A percentile compares a stretch with the other conserved stretches of the same genome.
Evolutionary conservation across 2,113 vertebrate species (phyloP).

Genomic region (Ceratotherium simum): DNA sequence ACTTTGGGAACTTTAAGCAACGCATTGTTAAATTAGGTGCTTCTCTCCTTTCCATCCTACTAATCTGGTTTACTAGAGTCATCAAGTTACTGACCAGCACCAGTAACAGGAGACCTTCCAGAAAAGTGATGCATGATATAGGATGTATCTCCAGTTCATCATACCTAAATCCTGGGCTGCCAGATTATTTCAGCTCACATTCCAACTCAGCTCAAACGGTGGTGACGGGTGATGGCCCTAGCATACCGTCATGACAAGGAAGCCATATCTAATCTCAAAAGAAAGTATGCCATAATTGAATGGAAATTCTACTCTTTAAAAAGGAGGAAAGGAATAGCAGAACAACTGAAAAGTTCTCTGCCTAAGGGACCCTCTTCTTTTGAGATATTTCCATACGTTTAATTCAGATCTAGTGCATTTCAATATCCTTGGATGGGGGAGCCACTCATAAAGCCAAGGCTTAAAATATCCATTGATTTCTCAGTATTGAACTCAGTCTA

Average conservation of each 20-base stretch:
- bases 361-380: neutral
- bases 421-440: neutral
- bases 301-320: neutral
- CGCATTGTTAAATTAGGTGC: neutral
- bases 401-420: neutral
- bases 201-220: neutral
- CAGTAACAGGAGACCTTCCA: neutral
- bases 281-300: neutral
- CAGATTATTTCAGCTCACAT: neutral
- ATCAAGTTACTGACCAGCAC: neutral
- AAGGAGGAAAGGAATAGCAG: neutral
- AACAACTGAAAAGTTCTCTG: neutral
- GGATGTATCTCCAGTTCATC: too few species aligned
- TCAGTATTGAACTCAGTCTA: neutral
- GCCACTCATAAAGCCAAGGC: neutral
- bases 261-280: neutral
- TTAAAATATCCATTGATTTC: neutral
- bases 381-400: neutral
- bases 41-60: neutral
- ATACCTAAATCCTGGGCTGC: too few species aligned
- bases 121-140: neutral
- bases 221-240: too few species aligned
- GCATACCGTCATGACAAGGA: neutral
- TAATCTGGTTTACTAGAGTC: neutral
- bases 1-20: neutral